Evolutionary conservation across 2,797 vertebrate species (phyloP).

Genomic region (Rhinogobio ventralis): DNA sequence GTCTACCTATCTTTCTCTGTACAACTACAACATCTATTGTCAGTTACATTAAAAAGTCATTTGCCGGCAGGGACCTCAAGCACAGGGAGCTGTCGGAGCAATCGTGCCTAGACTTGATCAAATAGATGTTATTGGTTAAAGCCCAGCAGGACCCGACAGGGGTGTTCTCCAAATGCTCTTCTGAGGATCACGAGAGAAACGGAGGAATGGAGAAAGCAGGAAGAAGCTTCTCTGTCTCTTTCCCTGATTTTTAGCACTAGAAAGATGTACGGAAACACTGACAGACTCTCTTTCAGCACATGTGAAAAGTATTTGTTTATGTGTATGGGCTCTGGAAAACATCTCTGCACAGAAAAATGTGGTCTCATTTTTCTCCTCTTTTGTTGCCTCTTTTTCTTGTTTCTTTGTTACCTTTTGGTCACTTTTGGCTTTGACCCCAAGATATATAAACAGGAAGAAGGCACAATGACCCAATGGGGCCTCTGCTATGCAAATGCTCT

Average conservation of each 20-base stretch:
- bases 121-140: constrained; percentile 49
- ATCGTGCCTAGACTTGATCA: constrained; percentile 50
- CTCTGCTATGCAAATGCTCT: constrained; percentile 32
- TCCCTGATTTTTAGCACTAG: neutral
- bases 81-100: constrained; percentile 15
- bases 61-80: constrained; percentile 45
- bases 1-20: constrained; percentile 25
- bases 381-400: constrained; percentile 40
- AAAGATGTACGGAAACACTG: neutral
- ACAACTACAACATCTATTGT: constrained; percentile 47
- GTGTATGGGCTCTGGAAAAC: constrained; percentile 10
- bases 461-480: constrained; percentile 57
- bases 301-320: constrained; percentile 4
- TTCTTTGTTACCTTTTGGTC: constrained; percentile 57
- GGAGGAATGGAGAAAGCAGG: neutral
- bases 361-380: neutral
- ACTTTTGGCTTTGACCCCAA: constrained; percentile 76
- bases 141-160: constrained; percentile 9
- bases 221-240: neutral
- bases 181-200: neutral
- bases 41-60: constrained; percentile 60
- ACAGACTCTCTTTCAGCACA: constrained; percentile 6
- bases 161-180: constrained; percentile 8
- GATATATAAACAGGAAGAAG: constrained; percentile 81
- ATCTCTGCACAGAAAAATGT: constrained; percentile 17